These are phyloP conservation scores for Lasioglossum zephyrum DNA, from an alignment of 2,888 invertebrate species.

Conservation along the genomic window DNA sequence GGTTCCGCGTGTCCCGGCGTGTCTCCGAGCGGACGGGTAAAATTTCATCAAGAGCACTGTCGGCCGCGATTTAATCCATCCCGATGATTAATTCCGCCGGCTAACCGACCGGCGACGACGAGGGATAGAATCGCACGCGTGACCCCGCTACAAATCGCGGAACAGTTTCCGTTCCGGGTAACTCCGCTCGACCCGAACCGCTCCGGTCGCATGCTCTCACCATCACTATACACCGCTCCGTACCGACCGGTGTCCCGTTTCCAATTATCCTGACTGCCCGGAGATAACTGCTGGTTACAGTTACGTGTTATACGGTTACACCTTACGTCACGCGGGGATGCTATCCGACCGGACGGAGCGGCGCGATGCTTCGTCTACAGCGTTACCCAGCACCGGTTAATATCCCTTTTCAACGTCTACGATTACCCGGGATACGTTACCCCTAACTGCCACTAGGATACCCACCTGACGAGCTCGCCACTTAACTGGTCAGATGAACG, in stretches of 20 bases:
- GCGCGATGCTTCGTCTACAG: slow-evolving; percentile 49
- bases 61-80: slow-evolving; percentile 48
- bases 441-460: slow-evolving; percentile 66
- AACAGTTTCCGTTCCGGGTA: slow-evolving; percentile 40
- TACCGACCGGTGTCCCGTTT: slow-evolving; percentile 69
- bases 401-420: slow-evolving; percentile 68
- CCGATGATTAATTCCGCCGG: slow-evolving; percentile 54
- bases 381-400: slow-evolving; percentile 64
- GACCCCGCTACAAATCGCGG: slow-evolving; percentile 61
- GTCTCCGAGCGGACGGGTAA: slow-evolving; percentile 29
- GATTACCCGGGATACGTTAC: slow-evolving; percentile 77
- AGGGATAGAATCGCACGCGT: slow-evolving; percentile 48
- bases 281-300: slow-evolving; percentile 79
- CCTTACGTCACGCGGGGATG: slow-evolving; percentile 68
- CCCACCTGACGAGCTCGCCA: slow-evolving; percentile 45
- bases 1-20: not conserved
- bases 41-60: slow-evolving; percentile 48
- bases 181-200: not conserved
- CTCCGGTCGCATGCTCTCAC: not conserved
- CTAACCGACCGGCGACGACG: slow-evolving; percentile 27
- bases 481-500: slow-evolving; percentile 1
- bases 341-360: slow-evolving; percentile 49
- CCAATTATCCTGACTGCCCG: slow-evolving; percentile 74
- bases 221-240: not conserved
- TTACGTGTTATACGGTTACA: slow-evolving; percentile 74